A percentile compares a stretch with the other conserved stretches of the same genome.
These are phyloP conservation scores for Pelobates cultripes DNA, from an alignment of 2,797 vertebrate genomes.

Conservation along the genomic window DNA sequence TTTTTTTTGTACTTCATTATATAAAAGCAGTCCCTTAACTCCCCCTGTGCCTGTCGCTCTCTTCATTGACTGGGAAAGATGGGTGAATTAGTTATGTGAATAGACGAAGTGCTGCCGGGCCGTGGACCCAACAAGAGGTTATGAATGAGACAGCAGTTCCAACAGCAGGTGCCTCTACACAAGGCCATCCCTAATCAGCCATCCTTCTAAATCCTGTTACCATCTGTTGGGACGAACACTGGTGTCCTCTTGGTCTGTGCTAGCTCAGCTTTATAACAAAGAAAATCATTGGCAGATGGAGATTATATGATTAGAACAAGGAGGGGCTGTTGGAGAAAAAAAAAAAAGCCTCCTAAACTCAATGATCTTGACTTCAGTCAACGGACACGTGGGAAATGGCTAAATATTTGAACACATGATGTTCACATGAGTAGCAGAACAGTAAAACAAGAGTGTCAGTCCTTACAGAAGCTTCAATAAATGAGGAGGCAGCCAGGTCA, in stretches of 20 bases:
- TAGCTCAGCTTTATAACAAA: slow-evolving; percentile 34
- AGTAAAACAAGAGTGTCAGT: not conserved
- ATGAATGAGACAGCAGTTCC: slow-evolving; percentile 47
- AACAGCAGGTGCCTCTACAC: slow-evolving; percentile 46
- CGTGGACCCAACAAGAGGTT: slow-evolving; percentile 46
- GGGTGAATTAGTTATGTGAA: slow-evolving; percentile 26
- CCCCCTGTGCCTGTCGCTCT: slow-evolving; percentile 9
- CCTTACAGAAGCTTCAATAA: not conserved
- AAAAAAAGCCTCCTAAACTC: slow-evolving; percentile 19
- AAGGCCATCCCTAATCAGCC: slow-evolving; percentile 19
- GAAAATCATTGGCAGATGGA: slow-evolving; percentile 52
- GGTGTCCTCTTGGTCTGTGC: slow-evolving; percentile 16
- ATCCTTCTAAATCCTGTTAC: slow-evolving; percentile 32
- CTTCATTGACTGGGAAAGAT: slow-evolving; percentile 31
- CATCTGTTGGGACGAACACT: slow-evolving; percentile 44
- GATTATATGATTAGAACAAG: slow-evolving; percentile 40
- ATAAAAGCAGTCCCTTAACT: slow-evolving; percentile 25
- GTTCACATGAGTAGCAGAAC: slow-evolving; percentile 21
- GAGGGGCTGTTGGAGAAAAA: slow-evolving; percentile 2
- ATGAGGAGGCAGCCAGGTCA: not conserved
- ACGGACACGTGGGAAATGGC: not conserved
- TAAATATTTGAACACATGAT: not conserved
- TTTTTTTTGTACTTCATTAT: not conserved
- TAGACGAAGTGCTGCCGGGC: slow-evolving; percentile 30
- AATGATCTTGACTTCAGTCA: slow-evolving; percentile 35